phyloP scores from a whole-genome alignment of 2,797 vertebrate genomes.

The Eulemur rubriventer region DNA sequence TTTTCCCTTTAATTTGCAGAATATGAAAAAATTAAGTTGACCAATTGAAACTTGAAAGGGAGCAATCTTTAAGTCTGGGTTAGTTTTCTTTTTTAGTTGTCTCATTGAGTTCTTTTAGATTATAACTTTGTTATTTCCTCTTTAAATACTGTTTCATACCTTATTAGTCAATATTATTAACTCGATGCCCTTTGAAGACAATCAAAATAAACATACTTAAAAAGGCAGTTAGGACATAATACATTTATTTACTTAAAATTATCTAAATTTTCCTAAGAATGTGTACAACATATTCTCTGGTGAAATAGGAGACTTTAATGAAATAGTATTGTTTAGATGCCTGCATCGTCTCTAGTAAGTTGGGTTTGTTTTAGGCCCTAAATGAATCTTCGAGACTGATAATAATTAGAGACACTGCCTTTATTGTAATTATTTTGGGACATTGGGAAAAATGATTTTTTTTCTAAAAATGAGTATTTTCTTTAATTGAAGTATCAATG shows the following conservation, averaged over 20 bases:
- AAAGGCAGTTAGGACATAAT: not conserved
- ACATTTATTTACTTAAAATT: not conserved
- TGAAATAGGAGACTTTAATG: not conserved
- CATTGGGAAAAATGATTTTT: not conserved
- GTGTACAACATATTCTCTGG: accelerated
- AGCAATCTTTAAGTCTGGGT: not conserved
- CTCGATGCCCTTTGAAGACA: not conserved
- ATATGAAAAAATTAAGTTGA: not conserved
- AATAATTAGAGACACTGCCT: not conserved
- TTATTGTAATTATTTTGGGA: constrained; percentile 12
- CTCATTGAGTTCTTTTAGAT: not conserved
- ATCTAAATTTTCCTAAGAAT: not conserved
- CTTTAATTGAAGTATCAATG: not conserved
- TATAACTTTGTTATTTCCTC: not conserved
- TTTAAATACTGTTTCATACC: not conserved
- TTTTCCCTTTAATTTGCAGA: not conserved
- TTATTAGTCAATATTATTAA: not conserved
- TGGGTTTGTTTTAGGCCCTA: not conserved
- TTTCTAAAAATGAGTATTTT: not conserved
- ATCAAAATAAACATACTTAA: not conserved
- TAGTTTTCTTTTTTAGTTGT: not conserved
- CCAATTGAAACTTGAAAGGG: not conserved
- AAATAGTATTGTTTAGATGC: not conserved
- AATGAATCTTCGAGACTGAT: not conserved
- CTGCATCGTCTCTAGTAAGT: not conserved